A percentile compares a stretch with the other conserved stretches of the same genome.
Evolutionary conservation across 2,797 vertebrate genomes (phyloP).

Genomic region (Gobionotothen gibberifrons): DNA sequence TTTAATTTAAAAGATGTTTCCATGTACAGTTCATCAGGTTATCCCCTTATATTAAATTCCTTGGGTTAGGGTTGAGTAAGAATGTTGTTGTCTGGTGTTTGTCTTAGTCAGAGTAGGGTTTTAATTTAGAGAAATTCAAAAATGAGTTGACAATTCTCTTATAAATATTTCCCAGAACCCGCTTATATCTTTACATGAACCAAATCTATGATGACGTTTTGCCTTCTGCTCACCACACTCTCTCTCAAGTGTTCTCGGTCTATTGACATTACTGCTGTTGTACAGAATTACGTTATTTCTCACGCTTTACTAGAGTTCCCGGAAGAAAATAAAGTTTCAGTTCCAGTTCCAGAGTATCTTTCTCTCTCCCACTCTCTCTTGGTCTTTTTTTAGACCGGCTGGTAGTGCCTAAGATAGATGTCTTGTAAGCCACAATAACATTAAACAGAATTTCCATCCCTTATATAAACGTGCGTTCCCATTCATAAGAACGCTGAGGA

Average conservation of each 20-base stretch:
- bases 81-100: too few species aligned
- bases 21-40: too few species aligned
- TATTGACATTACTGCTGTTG: conserved; percentile 18
- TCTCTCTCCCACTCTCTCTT: conserved; percentile 23
- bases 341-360: conserved; percentile 57
- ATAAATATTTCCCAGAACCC: too few species aligned
- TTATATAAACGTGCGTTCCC: not conserved
- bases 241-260: not conserved
- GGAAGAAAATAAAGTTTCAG: conserved; percentile 39
- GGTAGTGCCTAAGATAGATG: conserved; percentile 13
- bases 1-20: too few species aligned
- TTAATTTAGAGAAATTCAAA: too few species aligned
- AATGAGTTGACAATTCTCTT: too few species aligned
- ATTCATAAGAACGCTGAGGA: conserved; percentile 14
- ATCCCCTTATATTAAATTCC: too few species aligned
- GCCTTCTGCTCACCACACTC: too few species aligned
- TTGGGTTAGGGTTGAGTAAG: too few species aligned
- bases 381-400: conserved; percentile 33
- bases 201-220: too few species aligned
- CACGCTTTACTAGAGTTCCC: conserved; percentile 33
- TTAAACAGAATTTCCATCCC: conserved; percentile 26
- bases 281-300: conserved; percentile 25
- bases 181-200: too few species aligned
- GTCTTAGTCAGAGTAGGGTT: too few species aligned
- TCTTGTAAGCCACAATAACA: conserved; percentile 25